These are phyloP conservation scores for Elephas maximus DNA, from an alignment of 2,113 vertebrate genomes.

Conservation along the genomic window DNA sequence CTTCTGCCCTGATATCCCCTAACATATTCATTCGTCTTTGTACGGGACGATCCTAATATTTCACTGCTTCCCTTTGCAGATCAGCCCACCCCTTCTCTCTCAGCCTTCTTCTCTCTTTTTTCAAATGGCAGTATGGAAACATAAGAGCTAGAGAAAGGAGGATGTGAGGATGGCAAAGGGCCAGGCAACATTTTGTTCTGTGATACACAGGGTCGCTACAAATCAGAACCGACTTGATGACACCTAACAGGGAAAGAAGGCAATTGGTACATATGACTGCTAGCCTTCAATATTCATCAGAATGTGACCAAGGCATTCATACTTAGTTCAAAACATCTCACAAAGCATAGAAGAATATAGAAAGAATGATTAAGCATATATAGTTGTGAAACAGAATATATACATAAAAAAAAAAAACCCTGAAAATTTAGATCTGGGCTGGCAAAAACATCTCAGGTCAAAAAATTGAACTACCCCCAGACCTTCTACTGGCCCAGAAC, in stretches of 20 bases:
- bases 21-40: not conserved
- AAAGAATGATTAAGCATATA: not conserved
- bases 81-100: not conserved
- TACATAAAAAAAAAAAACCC: not conserved
- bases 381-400: not conserved
- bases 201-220: not conserved
- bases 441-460: not conserved
- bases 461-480: not conserved
- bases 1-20: not conserved
- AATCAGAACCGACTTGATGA: not conserved
- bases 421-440: not conserved
- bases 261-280: not conserved
- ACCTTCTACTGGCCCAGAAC: too few species aligned
- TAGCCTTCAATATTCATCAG: not conserved
- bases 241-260: not conserved
- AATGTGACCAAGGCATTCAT: not conserved
- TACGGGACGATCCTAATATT: not conserved
- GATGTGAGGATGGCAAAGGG: not conserved
- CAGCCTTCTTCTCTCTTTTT: not conserved
- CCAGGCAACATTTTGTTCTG: not conserved
- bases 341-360: not conserved
- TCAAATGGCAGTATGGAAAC: conserved; percentile 15
- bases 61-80: conserved; percentile 3
- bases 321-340: not conserved
- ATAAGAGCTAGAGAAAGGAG: conserved; percentile 2